Evolutionary conservation across 2,888 invertebrate species (phyloP), one percentile per base, ranked within the genome.

Genomic region (Pardosa pseudoannulata): DNA sequence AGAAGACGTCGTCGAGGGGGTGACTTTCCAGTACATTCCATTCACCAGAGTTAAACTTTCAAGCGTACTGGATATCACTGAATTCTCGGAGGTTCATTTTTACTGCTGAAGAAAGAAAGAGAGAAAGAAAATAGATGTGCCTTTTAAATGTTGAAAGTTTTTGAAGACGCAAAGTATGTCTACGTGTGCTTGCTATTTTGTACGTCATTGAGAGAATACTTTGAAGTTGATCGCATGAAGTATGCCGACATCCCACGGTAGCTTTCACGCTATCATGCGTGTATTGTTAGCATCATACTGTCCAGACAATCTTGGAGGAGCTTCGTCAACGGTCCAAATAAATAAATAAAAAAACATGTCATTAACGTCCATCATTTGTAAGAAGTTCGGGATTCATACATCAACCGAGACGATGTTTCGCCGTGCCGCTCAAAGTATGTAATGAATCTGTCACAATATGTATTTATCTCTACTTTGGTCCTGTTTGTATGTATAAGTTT

Each of bases 51-150:
- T 80, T 0, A 87, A 88, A 41, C 76, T 88, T 2, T 80, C 79
- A 27, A 85, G 79, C 64, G 79, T 88, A 23, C 29, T 85, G 19
- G 89, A 89, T 46, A 88, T 88, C 11, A 80, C 88, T 3, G 89
- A 89, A 62, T 88, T 89, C 39, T 88, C 89, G 0, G 88, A 88
- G 68, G 36, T 89, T 31, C 85, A 87, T 36, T 89, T 89, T 72
- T 89, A 89, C 70, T 89, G 83, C 62, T 89, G 82, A 89, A 27
- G 2, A 9, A 19, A 6, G 2, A 16, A 23, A 2, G 13, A 39
- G 13, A 1, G 46, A 28, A 28, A 16, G n/a, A 50, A 46, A 50
- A 72, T 29, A 65, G 65, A 31, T 29, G 65, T 65, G 65, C 65
- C 65, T 65, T 65, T 56, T 23, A 5, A 23, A 16, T 46, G 23